Base-by-base conservation (phyloP, 2,797 vertebrate genomes). In the Poeciliopsis gracilis region DNA sequence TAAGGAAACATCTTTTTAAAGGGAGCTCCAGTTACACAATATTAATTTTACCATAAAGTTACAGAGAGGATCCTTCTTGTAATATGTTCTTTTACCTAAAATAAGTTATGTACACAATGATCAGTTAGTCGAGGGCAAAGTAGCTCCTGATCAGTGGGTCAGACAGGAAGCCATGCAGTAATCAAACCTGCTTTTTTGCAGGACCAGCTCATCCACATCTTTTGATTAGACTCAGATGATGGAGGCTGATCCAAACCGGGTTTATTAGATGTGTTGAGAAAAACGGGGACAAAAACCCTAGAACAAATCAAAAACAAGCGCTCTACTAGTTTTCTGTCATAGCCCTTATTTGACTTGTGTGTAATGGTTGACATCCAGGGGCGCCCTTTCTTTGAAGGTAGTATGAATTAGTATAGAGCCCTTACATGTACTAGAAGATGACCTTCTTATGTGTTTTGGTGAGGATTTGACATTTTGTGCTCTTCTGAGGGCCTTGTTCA, bases 91-190 rank as follows among this genome's bases (percentile, higher is more conserved):
- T 79, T 81, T 36, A 86, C 78, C 66, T 82, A 86, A 90, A 90
- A 87, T 59, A 86, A 87, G 85, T 86, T 91, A 90, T 92, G 85
- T 88, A 93, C 90, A 92, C 41, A 38, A 75, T 75, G 45, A 83
- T 69, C 87, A 81, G 78, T 63, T 46, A 82, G 79, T 86, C 51
- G 63, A 45, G 46, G 46, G 77, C 10, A 80, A 59, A 45, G 73
- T 61, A 71, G 80, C 77, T 78, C 83, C 61, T 28, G n/a, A 45
- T 45, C 28, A 25, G 55, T 12, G 46, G 51, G 49, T 78, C 76
- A 75, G n/a, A 69, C 51, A 82, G 75, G 75, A 90, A 90, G 84
- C 75, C 89, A 88, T 89, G 93, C 89, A 80, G 67, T 20, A 49
- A 43, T 61, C 45, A 23, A 55, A 77, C 69, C 51, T 67, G 77